Base-by-base conservation (phyloP, 1,140 invertebrate genomes). In the Drosophila repleta region DNA sequence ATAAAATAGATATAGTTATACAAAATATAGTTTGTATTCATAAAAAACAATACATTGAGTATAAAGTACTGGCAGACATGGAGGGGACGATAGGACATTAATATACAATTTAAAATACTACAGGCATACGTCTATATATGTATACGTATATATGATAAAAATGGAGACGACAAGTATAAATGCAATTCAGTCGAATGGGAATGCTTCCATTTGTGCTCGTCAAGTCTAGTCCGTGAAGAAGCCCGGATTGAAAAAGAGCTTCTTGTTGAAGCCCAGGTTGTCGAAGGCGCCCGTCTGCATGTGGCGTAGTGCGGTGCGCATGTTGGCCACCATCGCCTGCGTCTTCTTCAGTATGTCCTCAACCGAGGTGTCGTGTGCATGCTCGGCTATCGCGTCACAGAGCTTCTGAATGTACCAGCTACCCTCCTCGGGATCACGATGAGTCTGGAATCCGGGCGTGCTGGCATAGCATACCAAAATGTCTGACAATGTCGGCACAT, bases 361-460 rank as follows among this genome's bases (percentile, higher is more conserved):
- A 18, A 97, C 78, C 81, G 95, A 93, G 29, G 92, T 92, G 74
- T 94, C 91, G 76, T 94, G 92, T 7, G 96, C 95, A 77, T 94
- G 91, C 46, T 94, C 93, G 92, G 96, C 96, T 84, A 97, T 96
- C 65, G 95, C 93, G 80, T 95, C 92, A 91, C 96, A 97, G 49
- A 97, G 92, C 57, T 94, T 93, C 83, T 96, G 95, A 56, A 97
- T 95, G 80, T 95, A 96, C 95, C 96, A 96, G 56, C 95, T 95
- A 15, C 96, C 96, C 20, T 79, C 82, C 6, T 83, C 64, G 0
- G 64, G 80, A 90, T 96, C 95, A 45, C 96, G 92, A 85, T 94
- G 94, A 18, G 96, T 94, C 48, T 94, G 93, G 76, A 93, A 93
- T 6, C 95, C 94, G 13, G 94, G 93, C 1, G 94, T 75, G 5